phyloP scores from a whole-genome alignment of 2,113 vertebrate genomes.

The Rhinoderma darwinii region DNA sequence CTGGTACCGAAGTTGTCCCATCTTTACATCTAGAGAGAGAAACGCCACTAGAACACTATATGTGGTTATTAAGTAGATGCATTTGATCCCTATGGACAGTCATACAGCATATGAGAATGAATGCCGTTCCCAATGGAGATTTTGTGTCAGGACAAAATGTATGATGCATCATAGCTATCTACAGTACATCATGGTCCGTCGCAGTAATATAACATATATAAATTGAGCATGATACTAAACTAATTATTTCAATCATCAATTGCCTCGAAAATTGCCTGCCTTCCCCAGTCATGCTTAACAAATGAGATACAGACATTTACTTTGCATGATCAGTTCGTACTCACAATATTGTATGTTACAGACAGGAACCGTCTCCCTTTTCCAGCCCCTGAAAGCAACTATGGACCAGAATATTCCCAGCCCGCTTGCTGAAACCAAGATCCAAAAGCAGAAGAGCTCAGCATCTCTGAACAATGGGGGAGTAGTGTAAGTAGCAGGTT shows the following conservation, averaged over 20 bases:
- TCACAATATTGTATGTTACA: slow-evolving; percentile 60
- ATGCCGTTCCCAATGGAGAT: background rate
- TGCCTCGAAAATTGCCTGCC: background rate
- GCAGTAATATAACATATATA: background rate
- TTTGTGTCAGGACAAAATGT: background rate
- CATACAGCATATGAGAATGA: background rate
- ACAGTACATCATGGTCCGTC: background rate
- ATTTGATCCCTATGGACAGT: background rate
- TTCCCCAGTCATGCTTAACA: background rate
- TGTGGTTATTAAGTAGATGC: background rate
- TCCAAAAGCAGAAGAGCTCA: slow-evolving; percentile 80
- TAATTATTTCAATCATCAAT: background rate
- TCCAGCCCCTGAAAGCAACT: slow-evolving; percentile 79
- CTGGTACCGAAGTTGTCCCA: background rate
- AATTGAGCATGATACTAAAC: background rate
- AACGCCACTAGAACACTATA: background rate
- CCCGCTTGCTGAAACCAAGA: slow-evolving; percentile 73
- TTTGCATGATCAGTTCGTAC: background rate
- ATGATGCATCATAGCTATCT: background rate
- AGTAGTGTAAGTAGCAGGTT: slow-evolving; percentile 78
- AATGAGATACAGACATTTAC: background rate
- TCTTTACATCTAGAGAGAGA: background rate
- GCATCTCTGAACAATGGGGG: slow-evolving; percentile 89
- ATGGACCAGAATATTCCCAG: slow-evolving; percentile 78
- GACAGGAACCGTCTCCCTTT: slow-evolving; percentile 76